These are phyloP conservation scores for Elgonia sp. DNA, from an alignment of 2,888 invertebrate species.

Conservation along the genomic window DNA sequence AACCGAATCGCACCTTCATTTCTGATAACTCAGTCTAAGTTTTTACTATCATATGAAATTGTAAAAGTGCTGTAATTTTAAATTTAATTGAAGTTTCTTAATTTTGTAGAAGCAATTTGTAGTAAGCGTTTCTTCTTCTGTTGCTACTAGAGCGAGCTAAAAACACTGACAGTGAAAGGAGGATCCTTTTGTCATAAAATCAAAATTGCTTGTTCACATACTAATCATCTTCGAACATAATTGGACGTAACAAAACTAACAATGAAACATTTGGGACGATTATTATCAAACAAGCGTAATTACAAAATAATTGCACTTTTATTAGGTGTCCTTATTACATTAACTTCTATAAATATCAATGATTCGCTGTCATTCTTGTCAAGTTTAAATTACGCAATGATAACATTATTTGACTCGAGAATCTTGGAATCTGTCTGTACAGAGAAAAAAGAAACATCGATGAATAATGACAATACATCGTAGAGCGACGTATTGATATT, in stretches of 20 bases:
- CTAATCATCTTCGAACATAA: conserved; percentile 42
- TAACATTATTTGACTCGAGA: conserved; percentile 26
- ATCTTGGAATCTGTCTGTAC: conserved; percentile 16
- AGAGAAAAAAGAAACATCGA: too few species aligned
- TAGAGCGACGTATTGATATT: too few species aligned
- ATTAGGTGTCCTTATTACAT: conserved; percentile 35
- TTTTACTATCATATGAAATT: background rate
- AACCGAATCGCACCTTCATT: background rate
- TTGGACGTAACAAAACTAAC: conserved; percentile 21
- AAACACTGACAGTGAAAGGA: conserved; percentile 58
- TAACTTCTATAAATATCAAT: conserved; percentile 28
- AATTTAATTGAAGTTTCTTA: conserved; percentile 47
- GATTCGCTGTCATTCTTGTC: conserved; percentile 14
- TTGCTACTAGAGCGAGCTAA: conserved; percentile 5
- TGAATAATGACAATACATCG: too few species aligned
- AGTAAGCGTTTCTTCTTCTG: conserved; percentile 8
- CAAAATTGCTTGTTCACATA: conserved; percentile 82
- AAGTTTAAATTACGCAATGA: background rate
- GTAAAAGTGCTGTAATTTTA: background rate
- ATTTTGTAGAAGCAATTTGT: conserved; percentile 48
- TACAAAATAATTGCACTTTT: conserved; percentile 51
- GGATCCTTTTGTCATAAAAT: conserved; percentile 83
- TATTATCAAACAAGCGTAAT: conserved; percentile 31
- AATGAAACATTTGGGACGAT: conserved; percentile 1
- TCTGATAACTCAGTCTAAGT: background rate